Percentiles rank a stretch among this genome's conserved stretches.
Conservation (phyloP, 1,140 invertebrate genomes). For the Dolichoris vasculosae region DNA sequence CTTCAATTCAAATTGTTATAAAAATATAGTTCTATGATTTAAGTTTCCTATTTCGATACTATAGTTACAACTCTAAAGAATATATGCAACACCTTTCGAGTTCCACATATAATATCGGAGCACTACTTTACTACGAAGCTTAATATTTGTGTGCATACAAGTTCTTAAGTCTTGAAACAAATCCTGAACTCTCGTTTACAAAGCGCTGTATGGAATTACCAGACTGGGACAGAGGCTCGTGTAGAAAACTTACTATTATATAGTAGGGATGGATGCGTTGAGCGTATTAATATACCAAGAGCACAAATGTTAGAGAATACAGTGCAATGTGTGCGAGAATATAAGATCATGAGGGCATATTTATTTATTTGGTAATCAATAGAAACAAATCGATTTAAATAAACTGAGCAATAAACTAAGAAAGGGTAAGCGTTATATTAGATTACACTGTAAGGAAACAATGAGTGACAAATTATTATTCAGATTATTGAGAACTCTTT, state of each 20-base stretch:
- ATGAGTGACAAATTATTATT: too few relatives aligned
- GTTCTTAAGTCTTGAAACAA: slow-evolving; percentile 12
- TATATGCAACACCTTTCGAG: background rate
- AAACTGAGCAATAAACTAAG: too few relatives aligned
- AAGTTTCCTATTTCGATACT: background rate
- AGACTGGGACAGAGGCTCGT: too few relatives aligned
- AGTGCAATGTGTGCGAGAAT: background rate
- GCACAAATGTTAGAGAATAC: background rate
- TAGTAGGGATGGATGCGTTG: too few relatives aligned
- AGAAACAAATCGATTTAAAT: slow-evolving; percentile 12
- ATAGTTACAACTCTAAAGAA: too few relatives aligned
- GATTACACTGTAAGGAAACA: too few relatives aligned
- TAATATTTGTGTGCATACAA: background rate
- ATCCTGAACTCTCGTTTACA: slow-evolving; percentile 36
- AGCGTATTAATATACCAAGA: too few relatives aligned
- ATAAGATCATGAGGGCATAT: background rate
- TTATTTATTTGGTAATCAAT: slow-evolving; percentile 4
- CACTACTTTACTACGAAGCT: background rate
- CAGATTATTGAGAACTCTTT: too few relatives aligned
- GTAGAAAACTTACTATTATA: too few relatives aligned
- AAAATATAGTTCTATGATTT: slow-evolving; percentile 16
- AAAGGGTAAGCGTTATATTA: too few relatives aligned
- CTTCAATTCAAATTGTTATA: slow-evolving; percentile 13
- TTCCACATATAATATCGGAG: background rate
- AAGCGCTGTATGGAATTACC: background rate